A percentile compares a stretch with the other conserved stretches of the same genome.
phyloP scores from a whole-genome alignment of 2,113 vertebrate genomes.

The human (Homo sapiens) region DNA sequence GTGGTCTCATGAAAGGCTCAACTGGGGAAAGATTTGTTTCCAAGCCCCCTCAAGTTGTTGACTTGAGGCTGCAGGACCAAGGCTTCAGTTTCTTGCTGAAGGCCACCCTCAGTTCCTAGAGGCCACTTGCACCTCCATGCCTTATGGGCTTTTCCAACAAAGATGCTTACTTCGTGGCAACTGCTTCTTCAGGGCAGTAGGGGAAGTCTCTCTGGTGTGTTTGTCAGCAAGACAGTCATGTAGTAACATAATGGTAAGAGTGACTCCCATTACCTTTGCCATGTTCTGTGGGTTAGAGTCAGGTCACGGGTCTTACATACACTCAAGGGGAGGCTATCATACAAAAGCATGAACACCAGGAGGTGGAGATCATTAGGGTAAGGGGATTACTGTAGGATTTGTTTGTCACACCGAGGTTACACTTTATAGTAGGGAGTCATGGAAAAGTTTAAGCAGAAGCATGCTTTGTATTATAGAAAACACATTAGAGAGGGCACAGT shows the following conservation, averaged over 20 bases:
- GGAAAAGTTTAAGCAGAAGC: not conserved
- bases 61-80: not conserved
- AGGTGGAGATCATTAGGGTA: not conserved
- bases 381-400: not conserved
- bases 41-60: not conserved
- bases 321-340: not conserved
- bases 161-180: not conserved
- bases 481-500: accelerated
- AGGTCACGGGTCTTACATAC: not conserved
- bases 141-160: not conserved
- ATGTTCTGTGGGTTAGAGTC: not conserved
- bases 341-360: not conserved
- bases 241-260: too few relatives aligned
- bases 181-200: not conserved
- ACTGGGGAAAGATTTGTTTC: too few relatives aligned
- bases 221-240: not conserved
- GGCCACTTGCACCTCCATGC: not conserved
- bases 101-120: not conserved
- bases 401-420: not conserved
- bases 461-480: not conserved
- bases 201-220: not conserved
- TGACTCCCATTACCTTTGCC: not conserved
- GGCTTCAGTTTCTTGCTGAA: not conserved
- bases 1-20: not conserved
- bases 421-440: not conserved